These are phyloP conservation scores for Anastatus disparis DNA, from an alignment of 1,140 invertebrate genomes.

Conservation along the genomic window DNA sequence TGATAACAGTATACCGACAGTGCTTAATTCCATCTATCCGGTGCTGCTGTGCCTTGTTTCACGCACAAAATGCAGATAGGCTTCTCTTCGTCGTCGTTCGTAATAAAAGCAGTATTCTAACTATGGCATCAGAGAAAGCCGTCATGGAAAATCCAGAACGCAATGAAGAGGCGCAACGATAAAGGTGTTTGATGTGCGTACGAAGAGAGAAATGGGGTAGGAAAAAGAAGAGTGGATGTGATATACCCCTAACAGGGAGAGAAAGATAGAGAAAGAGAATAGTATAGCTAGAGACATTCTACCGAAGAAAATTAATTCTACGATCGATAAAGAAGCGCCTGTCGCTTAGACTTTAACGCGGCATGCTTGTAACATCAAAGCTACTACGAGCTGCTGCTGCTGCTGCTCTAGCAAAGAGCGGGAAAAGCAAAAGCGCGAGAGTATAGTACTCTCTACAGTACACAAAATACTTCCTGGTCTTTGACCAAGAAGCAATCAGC, in stretches of 20 bases:
- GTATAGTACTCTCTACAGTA: not conserved
- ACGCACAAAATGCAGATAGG: constrained; percentile 46
- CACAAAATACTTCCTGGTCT: constrained; percentile 29
- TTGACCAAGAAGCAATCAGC: constrained; percentile 49
- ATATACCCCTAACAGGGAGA: too few species aligned
- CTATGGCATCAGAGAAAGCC: too few species aligned
- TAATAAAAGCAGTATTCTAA: not conserved
- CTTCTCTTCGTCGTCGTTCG: not conserved
- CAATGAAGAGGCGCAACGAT: too few species aligned
- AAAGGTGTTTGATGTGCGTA: too few species aligned
- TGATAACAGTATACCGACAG: constrained; percentile 49
- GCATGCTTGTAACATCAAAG: too few species aligned
- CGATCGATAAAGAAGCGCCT: constrained; percentile 15
- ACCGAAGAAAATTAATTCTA: constrained; percentile 40
- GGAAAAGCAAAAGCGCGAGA: constrained; percentile 30
- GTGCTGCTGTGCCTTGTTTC: too few species aligned
- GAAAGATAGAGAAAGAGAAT: constrained; percentile 14
- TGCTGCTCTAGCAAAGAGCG: not conserved
- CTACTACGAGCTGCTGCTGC: too few species aligned
- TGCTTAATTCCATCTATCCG: constrained; percentile 52
- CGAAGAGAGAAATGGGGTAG: constrained; percentile 19
- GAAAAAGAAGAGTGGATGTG: constrained; percentile 41
- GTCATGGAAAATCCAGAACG: too few species aligned
- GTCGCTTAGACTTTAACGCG: too few species aligned
- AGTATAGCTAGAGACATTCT: not conserved